Base-by-base conservation (phyloP, 2,797 vertebrate species). In the Sebastiscus albofasciatus region DNA sequence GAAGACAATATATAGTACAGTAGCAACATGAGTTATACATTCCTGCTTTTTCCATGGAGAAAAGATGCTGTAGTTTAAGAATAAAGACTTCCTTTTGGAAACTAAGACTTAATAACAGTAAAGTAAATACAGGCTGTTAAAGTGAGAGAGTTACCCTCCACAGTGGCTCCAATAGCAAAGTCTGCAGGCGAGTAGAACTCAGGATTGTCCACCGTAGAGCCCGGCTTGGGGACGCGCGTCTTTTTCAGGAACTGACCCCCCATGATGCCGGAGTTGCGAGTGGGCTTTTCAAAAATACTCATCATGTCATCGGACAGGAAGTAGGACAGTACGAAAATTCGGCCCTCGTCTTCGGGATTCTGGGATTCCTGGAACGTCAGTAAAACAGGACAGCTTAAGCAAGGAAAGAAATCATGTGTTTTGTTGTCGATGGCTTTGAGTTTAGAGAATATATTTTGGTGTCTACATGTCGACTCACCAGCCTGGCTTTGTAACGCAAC, bases 321-420 rank as follows among this genome's bases (percentile, higher is more conserved):
- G 87, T 97, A 99, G 42, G 96, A 96, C 61, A 99, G 90, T 67
- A 98, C 87, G 77, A 99, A 99, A 27, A 34, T 92, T 0, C 98
- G 95, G 2, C 85, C 93, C 70, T 93, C 93, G 16, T 99, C 97
- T 66, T 94, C 91, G 0, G 95, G 95, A 68, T 96, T 94, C 66
- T 94, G 94, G 5, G 98, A 97, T 66, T 98, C 97, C 98, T 99
- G 86, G 8, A 87, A 86, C 3, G 33, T 52, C 13, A 58, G 20
- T 5, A 31, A 69, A 34, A 70, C 1, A 36, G 33, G 22, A 42
- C 4, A 31, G 22, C 10, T 59, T 24, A 8, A 69, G 13, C 49
- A 14, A 49, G 18, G 11, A 52, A 49, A 55, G 27, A 22, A 14
- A 27, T 13, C 0, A 29, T 31, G 2, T 29, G 27, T 56, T 46